Conservation (phyloP, 2,113 vertebrate species). For the Tenebrosternarchus preto region DNA sequence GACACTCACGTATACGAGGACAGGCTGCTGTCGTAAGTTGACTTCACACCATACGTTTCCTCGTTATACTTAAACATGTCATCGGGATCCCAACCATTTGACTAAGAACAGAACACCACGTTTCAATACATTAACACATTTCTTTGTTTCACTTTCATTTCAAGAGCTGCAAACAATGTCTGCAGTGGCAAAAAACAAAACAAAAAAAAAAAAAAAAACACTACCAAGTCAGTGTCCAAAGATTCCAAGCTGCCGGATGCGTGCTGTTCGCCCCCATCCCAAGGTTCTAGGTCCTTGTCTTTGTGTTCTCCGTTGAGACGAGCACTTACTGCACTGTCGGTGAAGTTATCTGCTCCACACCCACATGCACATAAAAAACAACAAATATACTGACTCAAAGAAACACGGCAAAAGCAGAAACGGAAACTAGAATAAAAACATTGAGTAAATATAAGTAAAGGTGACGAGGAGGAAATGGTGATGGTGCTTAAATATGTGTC, state of each 20-base stretch:
- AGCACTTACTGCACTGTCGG: conserved; percentile 88
- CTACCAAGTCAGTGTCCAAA: conserved; percentile 93
- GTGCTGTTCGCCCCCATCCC: conserved; percentile 90
- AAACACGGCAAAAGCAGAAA: conserved; percentile 70
- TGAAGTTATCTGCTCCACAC: conserved; percentile 87
- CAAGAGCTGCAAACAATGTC: not conserved
- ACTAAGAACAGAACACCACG: conserved; percentile 70
- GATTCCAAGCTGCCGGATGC: conserved; percentile 87
- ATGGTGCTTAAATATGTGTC: conserved; percentile 54
- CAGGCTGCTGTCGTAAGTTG: conserved; percentile 98
- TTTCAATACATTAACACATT: not conserved
- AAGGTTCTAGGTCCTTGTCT: conserved; percentile 97
- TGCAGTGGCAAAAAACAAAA: not conserved
- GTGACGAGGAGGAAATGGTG: not conserved
- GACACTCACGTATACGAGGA: conserved; percentile 94
- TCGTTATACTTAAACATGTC: conserved; percentile 99
- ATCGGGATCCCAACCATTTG: conserved; percentile 98
- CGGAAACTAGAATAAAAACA: not conserved
- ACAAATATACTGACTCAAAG: conserved; percentile 57
- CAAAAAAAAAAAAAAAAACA: conserved; percentile 41
- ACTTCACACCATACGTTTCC: conserved; percentile 96
- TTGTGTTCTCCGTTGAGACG: conserved; percentile 97
- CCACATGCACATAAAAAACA: conserved; percentile 57
- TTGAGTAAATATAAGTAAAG: not conserved
- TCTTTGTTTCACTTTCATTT: not conserved